Conservation (phyloP, 35 echinoderm and acorn worm species). For the Ophiothrix spiculata region DNA sequence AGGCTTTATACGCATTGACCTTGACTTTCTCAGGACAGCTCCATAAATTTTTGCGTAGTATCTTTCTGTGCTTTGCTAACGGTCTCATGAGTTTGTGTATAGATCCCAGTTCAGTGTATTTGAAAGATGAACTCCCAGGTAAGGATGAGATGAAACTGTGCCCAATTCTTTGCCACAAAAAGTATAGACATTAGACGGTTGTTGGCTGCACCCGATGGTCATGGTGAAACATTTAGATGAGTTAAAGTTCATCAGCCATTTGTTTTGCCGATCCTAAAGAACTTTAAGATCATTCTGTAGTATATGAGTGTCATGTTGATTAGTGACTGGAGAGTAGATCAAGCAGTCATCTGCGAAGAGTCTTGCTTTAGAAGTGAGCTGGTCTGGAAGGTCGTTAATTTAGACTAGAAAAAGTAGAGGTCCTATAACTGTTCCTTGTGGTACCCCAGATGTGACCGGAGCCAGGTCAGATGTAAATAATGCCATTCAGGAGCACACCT, state of each 20-base stretch:
- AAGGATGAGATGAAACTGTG: conserved; percentile 6
- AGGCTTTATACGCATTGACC: neutral
- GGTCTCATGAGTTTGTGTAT: neutral
- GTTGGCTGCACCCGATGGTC: conserved; percentile 13
- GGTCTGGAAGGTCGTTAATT: conserved; percentile 41
- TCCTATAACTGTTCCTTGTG: conserved; percentile 40
- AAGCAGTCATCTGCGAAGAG: conserved; percentile 62
- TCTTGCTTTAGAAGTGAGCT: conserved; percentile 21
- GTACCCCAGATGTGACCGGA: conserved; percentile 31
- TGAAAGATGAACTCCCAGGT: conserved; percentile 16
- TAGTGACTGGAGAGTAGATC: conserved; percentile 20
- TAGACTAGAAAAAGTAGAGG: conserved; percentile 29
- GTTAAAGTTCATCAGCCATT: conserved; percentile 30
- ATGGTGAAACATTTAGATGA: conserved; percentile 27
- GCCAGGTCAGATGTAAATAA: conserved; percentile 15
- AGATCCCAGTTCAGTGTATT: conserved; percentile 24
- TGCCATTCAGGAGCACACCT: conserved; percentile 36
- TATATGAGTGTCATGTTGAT: neutral
- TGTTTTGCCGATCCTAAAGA: conserved; percentile 24
- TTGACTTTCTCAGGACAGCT: conserved; percentile 7
- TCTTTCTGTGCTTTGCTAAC: neutral
- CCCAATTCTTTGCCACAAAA: conserved; percentile 17
- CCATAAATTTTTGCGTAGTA: neutral
- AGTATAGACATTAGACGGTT: neutral
- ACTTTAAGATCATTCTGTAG: conserved; percentile 42